Conservation (phyloP, 2,888 invertebrate species). For the Epinotia demarniana region DNA sequence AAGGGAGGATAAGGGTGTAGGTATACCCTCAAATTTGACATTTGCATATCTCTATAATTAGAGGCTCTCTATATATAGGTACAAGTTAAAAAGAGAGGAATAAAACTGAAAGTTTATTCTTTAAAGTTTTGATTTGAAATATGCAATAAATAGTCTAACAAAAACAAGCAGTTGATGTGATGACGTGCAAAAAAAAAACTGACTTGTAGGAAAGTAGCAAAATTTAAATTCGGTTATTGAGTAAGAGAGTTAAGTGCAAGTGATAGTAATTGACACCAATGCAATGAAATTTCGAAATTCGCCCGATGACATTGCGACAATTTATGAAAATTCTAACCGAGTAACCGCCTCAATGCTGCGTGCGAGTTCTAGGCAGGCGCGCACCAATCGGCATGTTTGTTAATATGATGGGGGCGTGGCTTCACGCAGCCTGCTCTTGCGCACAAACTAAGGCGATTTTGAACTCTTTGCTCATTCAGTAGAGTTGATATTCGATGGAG, state of each 20-base stretch:
- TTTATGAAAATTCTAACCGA: conserved; percentile 50
- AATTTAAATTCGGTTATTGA: background rate
- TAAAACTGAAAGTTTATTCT: too few relatives aligned
- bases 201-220: background rate
- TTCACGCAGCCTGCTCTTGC: conserved; percentile 53
- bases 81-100: too few relatives aligned
- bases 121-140: too few relatives aligned
- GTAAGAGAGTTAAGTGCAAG: conserved; percentile 21
- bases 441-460: conserved; percentile 47
- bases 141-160: too few relatives aligned
- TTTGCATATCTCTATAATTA: too few relatives aligned
- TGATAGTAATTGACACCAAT: conserved; percentile 34
- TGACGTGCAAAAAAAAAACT: too few relatives aligned
- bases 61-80: too few relatives aligned
- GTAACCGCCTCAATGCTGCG: conserved; percentile 73
- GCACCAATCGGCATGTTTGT: conserved; percentile 77
- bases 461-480: conserved; percentile 49
- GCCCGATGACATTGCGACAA: conserved; percentile 41
- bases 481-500: conserved; percentile 53
- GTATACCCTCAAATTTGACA: too few relatives aligned
- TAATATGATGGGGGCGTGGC: conserved; percentile 74
- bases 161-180: too few relatives aligned
- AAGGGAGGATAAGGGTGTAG: too few relatives aligned
- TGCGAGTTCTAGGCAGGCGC: conserved; percentile 71
- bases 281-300: conserved; percentile 38